Evolutionary conservation across 1,140 invertebrate species (phyloP).

Genomic region (Polypedilum pembai): DNA sequence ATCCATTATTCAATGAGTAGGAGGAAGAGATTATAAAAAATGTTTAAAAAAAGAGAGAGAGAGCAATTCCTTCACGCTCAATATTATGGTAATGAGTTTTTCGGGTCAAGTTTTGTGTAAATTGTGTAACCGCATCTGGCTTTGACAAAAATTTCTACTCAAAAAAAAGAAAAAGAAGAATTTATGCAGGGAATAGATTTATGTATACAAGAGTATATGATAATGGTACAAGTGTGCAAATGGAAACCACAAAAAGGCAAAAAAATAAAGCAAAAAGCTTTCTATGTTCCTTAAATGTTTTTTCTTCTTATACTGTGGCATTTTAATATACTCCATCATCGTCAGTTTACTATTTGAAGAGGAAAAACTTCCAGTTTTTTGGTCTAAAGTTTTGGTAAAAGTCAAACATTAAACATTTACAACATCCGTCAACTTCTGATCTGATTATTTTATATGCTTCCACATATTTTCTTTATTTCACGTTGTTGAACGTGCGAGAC

Average conservation of each 20-base stretch:
- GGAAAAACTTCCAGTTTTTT: no score
- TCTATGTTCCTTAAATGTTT: no score
- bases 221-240: no score
- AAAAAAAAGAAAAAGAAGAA: neutral
- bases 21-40: neutral
- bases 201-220: neutral
- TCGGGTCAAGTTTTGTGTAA: constrained; percentile 1
- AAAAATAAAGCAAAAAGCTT: no score
- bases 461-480: neutral
- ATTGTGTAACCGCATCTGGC: constrained; percentile 16
- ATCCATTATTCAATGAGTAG: neutral
- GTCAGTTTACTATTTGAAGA: no score
- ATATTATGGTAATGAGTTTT: neutral
- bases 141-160: neutral
- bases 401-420: constrained; percentile 12
- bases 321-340: neutral
- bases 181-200: neutral
- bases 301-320: neutral
- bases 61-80: neutral
- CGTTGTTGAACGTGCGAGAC: neutral
- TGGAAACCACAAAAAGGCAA: no score
- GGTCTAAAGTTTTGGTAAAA: neutral
- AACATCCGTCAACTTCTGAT: constrained; percentile 17
- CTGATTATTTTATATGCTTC: neutral
- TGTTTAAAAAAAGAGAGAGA: neutral